These are phyloP conservation scores for Heliconius eleuchia DNA, from an alignment of 1,140 invertebrate species.

Conservation along the genomic window DNA sequence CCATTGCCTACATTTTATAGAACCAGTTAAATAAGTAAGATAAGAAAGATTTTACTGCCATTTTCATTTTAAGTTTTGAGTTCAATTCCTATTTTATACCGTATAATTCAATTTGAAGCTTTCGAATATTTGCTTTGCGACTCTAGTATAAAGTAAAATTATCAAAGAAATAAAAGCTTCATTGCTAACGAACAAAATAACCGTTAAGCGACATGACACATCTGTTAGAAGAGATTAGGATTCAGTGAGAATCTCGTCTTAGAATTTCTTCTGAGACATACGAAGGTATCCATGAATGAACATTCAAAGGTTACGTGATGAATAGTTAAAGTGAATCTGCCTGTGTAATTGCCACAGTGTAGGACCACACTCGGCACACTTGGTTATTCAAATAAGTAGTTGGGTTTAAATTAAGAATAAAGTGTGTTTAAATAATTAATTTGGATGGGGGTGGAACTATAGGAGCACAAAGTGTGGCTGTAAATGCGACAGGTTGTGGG, in stretches of 20 bases:
- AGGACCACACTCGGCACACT: background rate
- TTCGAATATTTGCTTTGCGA: too few relatives aligned
- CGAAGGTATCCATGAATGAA: constrained; percentile 6
- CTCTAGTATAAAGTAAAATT: too few relatives aligned
- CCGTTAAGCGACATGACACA: constrained; percentile 10
- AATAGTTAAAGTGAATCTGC: background rate
- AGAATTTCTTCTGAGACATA: constrained; percentile 19
- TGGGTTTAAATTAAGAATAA: background rate
- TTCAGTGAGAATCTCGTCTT: background rate
- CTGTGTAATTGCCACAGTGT: background rate
- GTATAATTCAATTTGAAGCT: too few relatives aligned
- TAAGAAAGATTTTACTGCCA: too few relatives aligned
- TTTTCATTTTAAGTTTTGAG: too few relatives aligned
- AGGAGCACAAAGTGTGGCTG: too few relatives aligned
- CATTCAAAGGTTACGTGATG: background rate
- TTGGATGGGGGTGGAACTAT: background rate
- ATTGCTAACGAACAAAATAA: background rate
- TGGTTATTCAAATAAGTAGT: background rate
- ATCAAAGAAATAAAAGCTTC: too few relatives aligned
- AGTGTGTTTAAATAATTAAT: background rate
- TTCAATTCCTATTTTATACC: too few relatives aligned
- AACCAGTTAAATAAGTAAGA: too few relatives aligned
- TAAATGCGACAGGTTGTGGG: too few relatives aligned
- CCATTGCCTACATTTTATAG: too few relatives aligned
- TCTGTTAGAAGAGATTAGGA: constrained; percentile 12